Base-by-base conservation (phyloP, 2,113 vertebrate genomes). In the Hippolais icterina region DNA sequence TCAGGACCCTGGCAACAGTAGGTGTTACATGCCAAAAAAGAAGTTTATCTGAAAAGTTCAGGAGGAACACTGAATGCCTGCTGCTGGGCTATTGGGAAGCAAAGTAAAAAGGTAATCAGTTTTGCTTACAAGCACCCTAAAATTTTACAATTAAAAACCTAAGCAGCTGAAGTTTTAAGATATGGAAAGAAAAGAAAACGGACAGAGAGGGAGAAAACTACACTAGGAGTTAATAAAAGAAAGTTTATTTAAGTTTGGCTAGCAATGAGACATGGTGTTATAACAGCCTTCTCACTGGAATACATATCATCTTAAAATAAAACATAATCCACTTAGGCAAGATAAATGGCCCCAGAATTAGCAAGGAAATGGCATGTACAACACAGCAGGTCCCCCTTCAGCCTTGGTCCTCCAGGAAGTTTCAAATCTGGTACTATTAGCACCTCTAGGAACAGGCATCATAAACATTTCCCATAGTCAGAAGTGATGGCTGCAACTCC, bases 1-100 rank as follows among this genome's bases (percentile, higher is more conserved):
- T 93, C 19, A 12, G 87, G 50, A 87, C 91, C 77, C 81, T 82
- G 53, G 61, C 81, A 95, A 60, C 47, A 61, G 29, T 5, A 65
- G 44, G 37, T 31, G 33, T 27, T 59, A 87, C n/a, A 33, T 64
- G 65, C 18, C 77, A 92, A 78, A 87, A 81, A 83, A 69, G n/a
- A 93, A 91, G 17, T 59, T 69, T 70, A 78, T 35, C 44, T 78
- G 33, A 64, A 61, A 83, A 53, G 41, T 77, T 76, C 54, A 76
- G n/a, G 44, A 90, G 37, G 60, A 80, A 90, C 10, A 70, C 42
- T 18, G 42, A 80, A 76, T 59, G 42, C 54, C 57, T 69, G 54
- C 66, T 92, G 63, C 18, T 37, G 47, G 23, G n/a, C 7, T 77
- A 10, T 0, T 33, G 35, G 27, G 53, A 70, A 29, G 39, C 12